phyloP scores from a whole-genome alignment of 2,113 vertebrate genomes.

The Lichenostomus cassidix region DNA sequence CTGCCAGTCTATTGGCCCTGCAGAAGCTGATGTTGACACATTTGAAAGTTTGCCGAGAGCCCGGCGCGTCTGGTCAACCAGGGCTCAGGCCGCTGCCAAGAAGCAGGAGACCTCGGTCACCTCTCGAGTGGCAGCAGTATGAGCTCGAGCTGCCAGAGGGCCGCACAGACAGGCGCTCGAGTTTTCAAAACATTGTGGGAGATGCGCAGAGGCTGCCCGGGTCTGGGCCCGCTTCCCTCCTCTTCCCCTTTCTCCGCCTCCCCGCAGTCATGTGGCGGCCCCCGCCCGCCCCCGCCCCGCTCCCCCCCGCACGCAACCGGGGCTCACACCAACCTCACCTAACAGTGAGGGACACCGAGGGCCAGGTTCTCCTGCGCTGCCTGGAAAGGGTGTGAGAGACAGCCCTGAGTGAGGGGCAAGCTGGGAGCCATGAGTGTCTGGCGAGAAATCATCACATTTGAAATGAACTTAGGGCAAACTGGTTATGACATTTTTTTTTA shows the following conservation, averaged over 20 bases:
- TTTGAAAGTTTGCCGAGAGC: not conserved
- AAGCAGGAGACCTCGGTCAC: not conserved
- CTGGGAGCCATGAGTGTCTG: constrained; percentile 26
- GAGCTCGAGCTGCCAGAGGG: constrained; percentile 18
- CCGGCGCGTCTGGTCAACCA: not conserved
- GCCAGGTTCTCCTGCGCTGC: not conserved
- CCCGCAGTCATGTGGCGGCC: constrained; percentile 52
- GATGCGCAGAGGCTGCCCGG: not conserved
- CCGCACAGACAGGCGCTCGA: not conserved
- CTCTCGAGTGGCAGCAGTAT: not conserved
- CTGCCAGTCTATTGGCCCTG: not conserved
- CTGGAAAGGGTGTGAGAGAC: not conserved
- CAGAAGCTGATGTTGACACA: not conserved
- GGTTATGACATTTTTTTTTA: constrained; percentile 37
- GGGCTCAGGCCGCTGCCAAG: not conserved
- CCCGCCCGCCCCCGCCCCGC: constrained; percentile 3
- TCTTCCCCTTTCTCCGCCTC: constrained; percentile 41
- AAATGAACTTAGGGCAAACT: not conserved
- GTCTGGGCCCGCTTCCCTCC: constrained; percentile 41
- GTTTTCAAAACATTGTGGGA: constrained; percentile 6
- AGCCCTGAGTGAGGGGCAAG: not conserved
- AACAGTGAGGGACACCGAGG: constrained; percentile 28
- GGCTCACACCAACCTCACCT: constrained; percentile 52
- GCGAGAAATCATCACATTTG: constrained; percentile 38
- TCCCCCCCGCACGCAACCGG: not conserved